Evolutionary conservation across 2,113 vertebrate species (phyloP), one percentile per base, ranked within the genome.

Genomic region (Myiozetetes cayanensis): DNA sequence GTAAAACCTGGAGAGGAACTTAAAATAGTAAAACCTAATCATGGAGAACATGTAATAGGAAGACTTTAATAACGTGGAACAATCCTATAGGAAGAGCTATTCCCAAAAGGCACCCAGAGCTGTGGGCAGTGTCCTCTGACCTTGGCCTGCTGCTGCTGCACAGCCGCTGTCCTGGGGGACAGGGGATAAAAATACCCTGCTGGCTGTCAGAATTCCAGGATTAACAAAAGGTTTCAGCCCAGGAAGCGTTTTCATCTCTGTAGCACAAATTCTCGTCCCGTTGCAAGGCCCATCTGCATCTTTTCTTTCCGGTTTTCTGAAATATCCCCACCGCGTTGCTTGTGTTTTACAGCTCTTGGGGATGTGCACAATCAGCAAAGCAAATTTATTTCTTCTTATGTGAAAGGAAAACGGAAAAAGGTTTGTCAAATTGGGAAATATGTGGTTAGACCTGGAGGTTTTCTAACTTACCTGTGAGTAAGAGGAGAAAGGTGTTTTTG

Each of bases 281-380:
- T 80, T 94, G 89, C 68, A 50, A 30, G 77, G 89, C 91, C 91
- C 91, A 65, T 2, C 23, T 74, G 91, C 80, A 66, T 28, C 22
- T 74, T 94, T 97, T 91, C 85, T 95, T 94, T 83, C 43, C 77
- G 71, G 61, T 94, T 75, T 85, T 83, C 68, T 85, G 47, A 55
- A 55, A 80, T 68, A 79, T n/a, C 53, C 43, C 37, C 15, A 15
- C 10, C 23, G 6, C 2, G 0, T 25, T 80, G 33, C 66, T 75
- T 78, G 78, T 35, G 3, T 78, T 91, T 63, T 73, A 6, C 39
- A 33, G 41, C 33, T 87, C 8, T 30, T 59, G 4, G 63, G 30
- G 46, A 31, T 33, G 58, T 15, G 24, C 15, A 16, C 61, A 49
- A 9, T 67, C 52, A 87, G 31, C 71, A 65, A 91, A 72, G 28